Evolutionary conservation across 1,140 invertebrate genomes (phyloP).

Genomic region (Conus ventricosus): DNA sequence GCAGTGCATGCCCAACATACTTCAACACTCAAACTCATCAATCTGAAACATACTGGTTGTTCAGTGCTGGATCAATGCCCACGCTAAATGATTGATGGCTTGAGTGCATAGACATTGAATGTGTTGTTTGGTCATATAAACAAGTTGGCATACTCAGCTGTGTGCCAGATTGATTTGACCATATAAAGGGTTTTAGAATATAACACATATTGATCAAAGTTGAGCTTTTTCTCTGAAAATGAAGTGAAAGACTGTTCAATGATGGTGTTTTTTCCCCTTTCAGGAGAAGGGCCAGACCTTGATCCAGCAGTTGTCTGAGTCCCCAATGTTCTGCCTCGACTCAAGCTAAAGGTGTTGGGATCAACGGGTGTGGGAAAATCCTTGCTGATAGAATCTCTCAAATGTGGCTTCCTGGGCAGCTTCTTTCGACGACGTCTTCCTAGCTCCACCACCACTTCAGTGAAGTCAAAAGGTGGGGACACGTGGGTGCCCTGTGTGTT

Average conservation of each 20-base stretch:
- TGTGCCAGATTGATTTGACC: background rate
- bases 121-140: too few relatives aligned
- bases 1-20: too few relatives aligned
- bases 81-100: too few relatives aligned
- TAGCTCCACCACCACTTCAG: constrained; percentile 7
- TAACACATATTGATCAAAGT: background rate
- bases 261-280: constrained; percentile 21
- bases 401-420: constrained; percentile 74
- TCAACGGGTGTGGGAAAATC: constrained; percentile 87
- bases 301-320: constrained; percentile 83
- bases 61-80: too few relatives aligned
- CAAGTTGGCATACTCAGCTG: background rate
- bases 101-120: too few relatives aligned
- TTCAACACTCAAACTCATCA: too few relatives aligned
- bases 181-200: background rate
- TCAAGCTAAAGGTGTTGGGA: constrained; percentile 87
- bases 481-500: too few relatives aligned
- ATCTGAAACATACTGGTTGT: too few relatives aligned
- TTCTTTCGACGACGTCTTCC: constrained; percentile 63
- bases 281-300: constrained; percentile 80
- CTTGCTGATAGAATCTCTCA: constrained; percentile 83
- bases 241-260: background rate
- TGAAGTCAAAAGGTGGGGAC: constrained; percentile 21
- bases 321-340: constrained; percentile 79
- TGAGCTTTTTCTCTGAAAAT: background rate